phyloP scores from a whole-genome alignment of 2,797 vertebrate genomes.

The Crypturellus tataupa region DNA sequence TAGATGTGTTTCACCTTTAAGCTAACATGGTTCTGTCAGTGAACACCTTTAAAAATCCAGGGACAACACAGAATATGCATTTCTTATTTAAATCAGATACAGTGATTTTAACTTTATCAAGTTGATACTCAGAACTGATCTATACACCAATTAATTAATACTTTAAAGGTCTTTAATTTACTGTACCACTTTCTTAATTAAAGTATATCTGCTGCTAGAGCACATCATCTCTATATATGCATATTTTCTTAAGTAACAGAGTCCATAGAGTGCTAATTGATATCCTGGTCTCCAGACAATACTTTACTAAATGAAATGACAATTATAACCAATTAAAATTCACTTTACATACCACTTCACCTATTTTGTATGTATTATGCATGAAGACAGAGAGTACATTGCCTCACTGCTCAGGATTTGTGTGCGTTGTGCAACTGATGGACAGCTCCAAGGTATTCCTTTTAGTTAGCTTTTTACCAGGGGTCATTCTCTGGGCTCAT shows the following conservation, averaged over 20 bases:
- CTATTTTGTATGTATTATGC: constrained; percentile 89
- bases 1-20: neutral
- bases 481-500: constrained; percentile 72
- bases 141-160: constrained; percentile 84
- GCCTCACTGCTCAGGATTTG: constrained; percentile 81
- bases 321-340: constrained; percentile 91
- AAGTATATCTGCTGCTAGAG: constrained; percentile 82
- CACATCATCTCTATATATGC: constrained; percentile 82
- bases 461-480: constrained; percentile 52
- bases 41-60: neutral
- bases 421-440: constrained; percentile 80
- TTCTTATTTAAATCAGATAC: constrained; percentile 62
- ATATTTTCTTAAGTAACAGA: constrained; percentile 87
- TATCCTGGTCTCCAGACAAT: constrained; percentile 89
- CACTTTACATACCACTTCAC: constrained; percentile 88
- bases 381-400: constrained; percentile 83
- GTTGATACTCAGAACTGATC: constrained; percentile 75
- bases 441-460: constrained; percentile 82
- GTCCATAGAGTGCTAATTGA: constrained; percentile 88
- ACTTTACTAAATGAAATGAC: constrained; percentile 90
- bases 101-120: constrained; percentile 74
- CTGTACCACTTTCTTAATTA: constrained; percentile 86
- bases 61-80: neutral
- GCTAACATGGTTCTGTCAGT: neutral
- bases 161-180: constrained; percentile 88